Conservation (phyloP, 2,113 vertebrate genomes). For the Globicephala melas region DNA sequence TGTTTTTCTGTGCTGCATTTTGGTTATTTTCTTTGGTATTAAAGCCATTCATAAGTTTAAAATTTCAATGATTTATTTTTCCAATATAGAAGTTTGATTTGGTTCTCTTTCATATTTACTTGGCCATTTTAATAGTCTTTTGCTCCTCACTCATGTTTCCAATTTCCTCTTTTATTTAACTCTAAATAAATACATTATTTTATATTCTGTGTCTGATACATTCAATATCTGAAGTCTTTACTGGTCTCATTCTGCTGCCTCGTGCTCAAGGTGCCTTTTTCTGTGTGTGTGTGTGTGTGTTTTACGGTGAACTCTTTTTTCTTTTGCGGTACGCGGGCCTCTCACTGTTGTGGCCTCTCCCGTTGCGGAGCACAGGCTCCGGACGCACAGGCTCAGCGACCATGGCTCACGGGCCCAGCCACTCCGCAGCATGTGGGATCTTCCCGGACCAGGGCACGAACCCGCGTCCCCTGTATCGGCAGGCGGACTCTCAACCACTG, state of each 20-base stretch:
- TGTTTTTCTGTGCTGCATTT: not conserved
- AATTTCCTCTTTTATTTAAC: not conserved
- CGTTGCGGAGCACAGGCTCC: too few species aligned
- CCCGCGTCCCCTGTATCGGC: too few species aligned
- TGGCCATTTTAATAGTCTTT: not conserved
- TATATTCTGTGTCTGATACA: not conserved
- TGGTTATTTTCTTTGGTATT: not conserved
- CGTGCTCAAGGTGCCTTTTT: not conserved
- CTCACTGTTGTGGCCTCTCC: too few species aligned
- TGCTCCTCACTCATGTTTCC: not conserved
- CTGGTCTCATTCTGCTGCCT: not conserved
- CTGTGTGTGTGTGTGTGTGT: not conserved
- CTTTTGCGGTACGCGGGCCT: too few species aligned
- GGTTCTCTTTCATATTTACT: not conserved
- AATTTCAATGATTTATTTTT: not conserved
- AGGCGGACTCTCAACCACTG: too few species aligned
- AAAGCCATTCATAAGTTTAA: not conserved
- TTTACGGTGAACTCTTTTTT: too few species aligned
- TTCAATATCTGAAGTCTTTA: not conserved
- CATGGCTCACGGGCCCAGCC: too few species aligned
- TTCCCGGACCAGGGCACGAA: too few species aligned
- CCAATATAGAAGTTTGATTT: not conserved
- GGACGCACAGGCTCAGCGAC: accelerated
- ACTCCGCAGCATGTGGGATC: too few species aligned
- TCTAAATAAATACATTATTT: not conserved